Percentiles rank a stretch among this genome's conserved stretches.
These are phyloP conservation scores for Pedicia rivosa DNA, from an alignment of 2,888 invertebrate genomes.

Conservation along the genomic window DNA sequence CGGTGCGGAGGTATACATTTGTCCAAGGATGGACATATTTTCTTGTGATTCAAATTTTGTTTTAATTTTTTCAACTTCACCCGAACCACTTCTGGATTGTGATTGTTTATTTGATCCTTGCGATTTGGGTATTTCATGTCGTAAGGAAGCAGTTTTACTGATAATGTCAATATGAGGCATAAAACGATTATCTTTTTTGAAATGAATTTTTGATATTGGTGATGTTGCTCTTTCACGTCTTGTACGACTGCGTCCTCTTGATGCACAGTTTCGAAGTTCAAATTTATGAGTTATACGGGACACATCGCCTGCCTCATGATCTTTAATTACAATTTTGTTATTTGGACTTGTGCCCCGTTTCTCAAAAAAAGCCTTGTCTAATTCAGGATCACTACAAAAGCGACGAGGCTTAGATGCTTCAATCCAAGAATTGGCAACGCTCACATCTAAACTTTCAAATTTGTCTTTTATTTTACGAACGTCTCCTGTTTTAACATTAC, in stretches of 20 bases:
- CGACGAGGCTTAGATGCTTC: slow-evolving; percentile 27
- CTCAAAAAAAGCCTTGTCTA: slow-evolving; percentile 38
- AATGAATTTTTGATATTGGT: slow-evolving; percentile 45
- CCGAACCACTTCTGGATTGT: slow-evolving; percentile 21
- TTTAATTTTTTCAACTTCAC: slow-evolving; percentile 56
- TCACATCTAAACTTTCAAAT: slow-evolving; percentile 40
- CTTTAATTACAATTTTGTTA: slow-evolving; percentile 25
- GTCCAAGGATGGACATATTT: slow-evolving; percentile 46
- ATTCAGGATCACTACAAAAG: slow-evolving; percentile 65
- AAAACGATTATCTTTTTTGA: slow-evolving; percentile 50
- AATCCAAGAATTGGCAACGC: slow-evolving; percentile 26
- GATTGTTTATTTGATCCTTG: slow-evolving; percentile 11
- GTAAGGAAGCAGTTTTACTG: slow-evolving; percentile 60
- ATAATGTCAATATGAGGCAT: slow-evolving; percentile 88
- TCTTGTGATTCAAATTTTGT: slow-evolving; percentile 48
- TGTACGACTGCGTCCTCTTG: slow-evolving; percentile 32
- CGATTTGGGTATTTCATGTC: slow-evolving; percentile 32
- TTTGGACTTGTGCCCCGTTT: slow-evolving; percentile 31
- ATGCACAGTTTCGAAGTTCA: slow-evolving; percentile 25
- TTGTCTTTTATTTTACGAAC: slow-evolving; percentile 61
- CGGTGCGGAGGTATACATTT: slow-evolving; percentile 67
- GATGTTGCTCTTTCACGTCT: slow-evolving; percentile 33
- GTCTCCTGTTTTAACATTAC: slow-evolving; percentile 57
- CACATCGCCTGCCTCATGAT: slow-evolving; percentile 40
- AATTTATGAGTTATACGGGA: slow-evolving; percentile 43